phyloP scores from a whole-genome alignment of 2,797 vertebrate species.

The Malacoctenus gilli region DNA sequence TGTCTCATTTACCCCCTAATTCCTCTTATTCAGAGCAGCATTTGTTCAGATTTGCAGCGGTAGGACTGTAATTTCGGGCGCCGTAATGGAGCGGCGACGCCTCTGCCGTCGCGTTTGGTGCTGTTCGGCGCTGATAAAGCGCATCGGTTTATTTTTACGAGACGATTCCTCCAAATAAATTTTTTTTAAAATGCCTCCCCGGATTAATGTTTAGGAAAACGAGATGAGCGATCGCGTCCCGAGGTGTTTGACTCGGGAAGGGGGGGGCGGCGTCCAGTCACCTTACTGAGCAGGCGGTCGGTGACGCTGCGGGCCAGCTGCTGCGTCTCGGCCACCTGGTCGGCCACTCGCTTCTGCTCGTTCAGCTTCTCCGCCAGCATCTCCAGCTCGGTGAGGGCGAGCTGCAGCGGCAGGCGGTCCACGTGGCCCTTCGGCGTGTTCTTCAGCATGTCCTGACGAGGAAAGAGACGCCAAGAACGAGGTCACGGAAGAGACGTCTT shows the following conservation, averaged over 20 bases:
- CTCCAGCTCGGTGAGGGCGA: constrained; percentile 96
- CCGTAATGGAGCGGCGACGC: constrained; percentile 73
- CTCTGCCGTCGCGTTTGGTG: constrained; percentile 57
- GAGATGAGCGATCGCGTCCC: constrained; percentile 55
- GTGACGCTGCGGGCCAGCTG: constrained; percentile 91
- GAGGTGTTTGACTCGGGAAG: too few relatives aligned
- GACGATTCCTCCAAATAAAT: constrained; percentile 69
- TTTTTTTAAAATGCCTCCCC: constrained; percentile 64
- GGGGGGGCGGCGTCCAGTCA: constrained; percentile 74
- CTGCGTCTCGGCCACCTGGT: constrained; percentile 93
- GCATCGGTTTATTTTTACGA: constrained; percentile 66
- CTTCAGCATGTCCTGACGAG: constrained; percentile 97
- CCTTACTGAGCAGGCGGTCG: constrained; percentile 94
- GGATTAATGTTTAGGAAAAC: constrained; percentile 57
- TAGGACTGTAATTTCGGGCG: constrained; percentile 71
- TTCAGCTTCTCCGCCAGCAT: constrained; percentile 95
- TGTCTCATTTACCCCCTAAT: constrained; percentile 84
- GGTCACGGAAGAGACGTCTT: constrained; percentile 5
- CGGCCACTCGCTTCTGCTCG: constrained; percentile 93
- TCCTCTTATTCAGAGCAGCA: constrained; percentile 77
- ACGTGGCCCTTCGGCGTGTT: constrained; percentile 92
- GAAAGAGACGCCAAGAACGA: too few relatives aligned
- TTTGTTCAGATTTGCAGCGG: constrained; percentile 76
- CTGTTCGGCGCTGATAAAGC: constrained; percentile 72
- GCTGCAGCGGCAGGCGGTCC: constrained; percentile 91